Percentiles rank a stretch among this genome's conserved stretches.
phyloP scores from a whole-genome alignment of 2,888 invertebrate genomes.

The Dysmachus trigonus region DNA sequence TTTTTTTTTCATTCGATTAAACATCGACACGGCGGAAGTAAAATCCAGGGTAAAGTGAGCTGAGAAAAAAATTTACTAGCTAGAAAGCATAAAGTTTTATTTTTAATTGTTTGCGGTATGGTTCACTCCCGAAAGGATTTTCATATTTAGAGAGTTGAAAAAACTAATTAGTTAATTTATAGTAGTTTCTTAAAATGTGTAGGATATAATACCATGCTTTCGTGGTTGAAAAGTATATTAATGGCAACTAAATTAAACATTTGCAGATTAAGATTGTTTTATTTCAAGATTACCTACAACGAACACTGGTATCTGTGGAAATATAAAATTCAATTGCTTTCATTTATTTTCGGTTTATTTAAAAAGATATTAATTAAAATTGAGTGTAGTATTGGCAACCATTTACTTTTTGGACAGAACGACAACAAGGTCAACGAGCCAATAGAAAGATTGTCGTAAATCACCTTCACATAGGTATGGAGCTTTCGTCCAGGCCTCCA shows the following conservation, averaged over 20 bases:
- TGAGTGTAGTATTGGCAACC: neutral
- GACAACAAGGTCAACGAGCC: conserved; percentile 91
- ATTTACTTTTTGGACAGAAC: conserved; percentile 70
- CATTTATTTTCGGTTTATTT: neutral
- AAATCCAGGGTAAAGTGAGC: too few species aligned
- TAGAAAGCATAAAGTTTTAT: too few species aligned
- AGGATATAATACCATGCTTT: too few species aligned
- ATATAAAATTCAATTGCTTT: conserved; percentile 10
- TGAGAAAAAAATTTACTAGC: too few species aligned
- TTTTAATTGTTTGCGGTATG: too few species aligned
- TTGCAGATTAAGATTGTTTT: neutral
- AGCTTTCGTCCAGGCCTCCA: conserved; percentile 86
- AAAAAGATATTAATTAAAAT: neutral
- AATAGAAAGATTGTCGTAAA: conserved; percentile 88
- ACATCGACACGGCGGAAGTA: too few species aligned
- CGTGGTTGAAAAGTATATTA: too few species aligned
- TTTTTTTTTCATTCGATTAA: too few species aligned
- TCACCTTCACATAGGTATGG: conserved; percentile 99
- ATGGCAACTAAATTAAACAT: neutral
- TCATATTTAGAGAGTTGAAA: too few species aligned
- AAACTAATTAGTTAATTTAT: too few species aligned
- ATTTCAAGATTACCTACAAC: neutral
- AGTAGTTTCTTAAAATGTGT: too few species aligned
- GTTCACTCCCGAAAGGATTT: too few species aligned
- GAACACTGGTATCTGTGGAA: neutral